Conservation (phyloP, 2,113 vertebrate species). For the Pampusana beccarii region DNA sequence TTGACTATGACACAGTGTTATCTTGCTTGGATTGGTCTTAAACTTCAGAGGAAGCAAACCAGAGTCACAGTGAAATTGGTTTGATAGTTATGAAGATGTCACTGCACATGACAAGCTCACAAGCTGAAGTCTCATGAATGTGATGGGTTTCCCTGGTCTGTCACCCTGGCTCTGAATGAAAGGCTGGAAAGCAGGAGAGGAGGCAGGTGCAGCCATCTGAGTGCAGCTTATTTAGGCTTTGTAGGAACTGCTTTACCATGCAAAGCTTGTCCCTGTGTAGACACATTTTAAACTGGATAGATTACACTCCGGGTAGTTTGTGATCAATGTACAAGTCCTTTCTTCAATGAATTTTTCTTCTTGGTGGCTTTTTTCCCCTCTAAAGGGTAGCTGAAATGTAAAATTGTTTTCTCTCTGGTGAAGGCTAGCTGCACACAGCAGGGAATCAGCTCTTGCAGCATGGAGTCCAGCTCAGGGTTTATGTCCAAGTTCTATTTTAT, state of each 20-base stretch:
- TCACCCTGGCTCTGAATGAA: neutral
- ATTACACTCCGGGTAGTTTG: neutral
- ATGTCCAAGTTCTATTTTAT: neutral
- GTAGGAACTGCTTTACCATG: neutral
- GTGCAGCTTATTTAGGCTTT: neutral
- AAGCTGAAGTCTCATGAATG: fast-evolving
- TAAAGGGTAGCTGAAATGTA: neutral
- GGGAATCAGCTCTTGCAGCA: neutral
- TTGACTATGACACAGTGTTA: neutral
- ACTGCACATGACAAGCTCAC: neutral
- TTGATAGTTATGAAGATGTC: neutral
- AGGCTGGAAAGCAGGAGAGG: neutral
- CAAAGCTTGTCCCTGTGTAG: neutral
- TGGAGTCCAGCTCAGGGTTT: neutral
- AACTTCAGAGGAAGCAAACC: neutral
- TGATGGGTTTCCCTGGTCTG: neutral
- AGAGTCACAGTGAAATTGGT: neutral
- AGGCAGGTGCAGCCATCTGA: neutral
- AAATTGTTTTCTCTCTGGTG: neutral
- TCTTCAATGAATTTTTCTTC: neutral
- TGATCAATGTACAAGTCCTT: neutral
- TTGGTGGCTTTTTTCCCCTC: fast-evolving
- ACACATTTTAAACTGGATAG: fast-evolving
- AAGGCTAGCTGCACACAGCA: neutral
- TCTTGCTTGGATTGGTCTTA: neutral